These are phyloP conservation scores for Calameuta filiformis DNA, from an alignment of 2,888 invertebrate species.

Conservation along the genomic window DNA sequence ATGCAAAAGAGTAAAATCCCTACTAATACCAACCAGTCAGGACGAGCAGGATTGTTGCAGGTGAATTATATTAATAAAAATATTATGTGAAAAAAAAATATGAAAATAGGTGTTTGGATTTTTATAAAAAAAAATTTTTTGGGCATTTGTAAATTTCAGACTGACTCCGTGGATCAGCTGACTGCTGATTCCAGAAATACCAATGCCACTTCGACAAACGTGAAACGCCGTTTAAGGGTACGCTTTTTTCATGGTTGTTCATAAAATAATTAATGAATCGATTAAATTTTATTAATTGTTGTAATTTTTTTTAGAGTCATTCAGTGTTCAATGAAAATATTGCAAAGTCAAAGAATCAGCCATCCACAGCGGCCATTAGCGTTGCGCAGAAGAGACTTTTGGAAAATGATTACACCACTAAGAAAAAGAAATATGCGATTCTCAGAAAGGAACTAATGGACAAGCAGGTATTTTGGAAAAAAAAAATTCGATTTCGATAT, in stretches of 20 bases:
- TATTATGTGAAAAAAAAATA: neutral
- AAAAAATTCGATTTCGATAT: conserved; percentile 11
- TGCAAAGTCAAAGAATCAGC: conserved; percentile 25
- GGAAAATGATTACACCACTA: conserved; percentile 45
- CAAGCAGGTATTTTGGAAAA: conserved; percentile 41
- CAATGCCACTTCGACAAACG: neutral
- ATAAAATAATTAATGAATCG: neutral
- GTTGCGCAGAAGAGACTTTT: conserved; percentile 36
- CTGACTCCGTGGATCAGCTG: conserved; percentile 21
- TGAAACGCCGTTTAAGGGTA: neutral
- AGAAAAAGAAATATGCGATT: conserved; percentile 42
- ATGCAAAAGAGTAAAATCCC: conserved; percentile 30
- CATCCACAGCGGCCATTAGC: conserved; percentile 18
- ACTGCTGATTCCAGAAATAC: conserved; percentile 7
- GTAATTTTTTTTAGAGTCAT: neutral
- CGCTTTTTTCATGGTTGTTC: neutral
- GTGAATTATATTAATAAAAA: conserved; percentile 8
- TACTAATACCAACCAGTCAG: conserved; percentile 21
- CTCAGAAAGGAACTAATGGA: conserved; percentile 42
- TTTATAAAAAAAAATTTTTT: neutral
- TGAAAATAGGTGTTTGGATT: neutral
- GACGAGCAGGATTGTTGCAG: conserved; percentile 9
- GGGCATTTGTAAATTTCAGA: neutral
- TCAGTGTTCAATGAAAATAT: neutral
- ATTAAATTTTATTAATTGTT: neutral